Percentiles rank a stretch among this genome's conserved stretches.
Conservation (phyloP, 2,888 invertebrate species). For the Balanococcus diminutus region DNA sequence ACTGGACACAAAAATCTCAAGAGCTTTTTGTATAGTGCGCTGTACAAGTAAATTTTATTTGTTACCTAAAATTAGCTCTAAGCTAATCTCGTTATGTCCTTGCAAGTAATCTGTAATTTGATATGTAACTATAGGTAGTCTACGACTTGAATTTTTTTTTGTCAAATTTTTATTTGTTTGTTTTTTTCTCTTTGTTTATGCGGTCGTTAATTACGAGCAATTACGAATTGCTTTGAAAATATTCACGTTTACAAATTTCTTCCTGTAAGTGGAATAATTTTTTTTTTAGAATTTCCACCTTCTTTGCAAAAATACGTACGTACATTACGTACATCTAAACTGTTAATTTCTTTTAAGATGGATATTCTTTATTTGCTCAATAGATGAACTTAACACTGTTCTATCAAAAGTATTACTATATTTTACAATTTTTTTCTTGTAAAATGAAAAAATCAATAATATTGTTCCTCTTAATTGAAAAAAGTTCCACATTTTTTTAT, state of each 20-base stretch:
- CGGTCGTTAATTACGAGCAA: neutral
- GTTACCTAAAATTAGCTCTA: constrained; percentile 16
- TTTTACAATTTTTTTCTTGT: neutral
- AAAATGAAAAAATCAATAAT: neutral
- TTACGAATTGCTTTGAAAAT: neutral
- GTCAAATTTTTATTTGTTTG: neutral
- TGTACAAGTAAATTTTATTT: constrained; percentile 14
- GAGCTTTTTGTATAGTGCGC: neutral
- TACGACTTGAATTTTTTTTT: neutral
- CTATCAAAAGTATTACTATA: neutral
- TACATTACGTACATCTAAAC: no score
- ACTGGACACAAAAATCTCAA: neutral
- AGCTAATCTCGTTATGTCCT: neutral
- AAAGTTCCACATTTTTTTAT: neutral
- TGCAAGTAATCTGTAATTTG: neutral
- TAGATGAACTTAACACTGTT: neutral
- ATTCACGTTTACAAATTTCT: neutral
- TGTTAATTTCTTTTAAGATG: no score
- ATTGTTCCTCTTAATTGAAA: neutral
- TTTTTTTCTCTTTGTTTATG: neutral
- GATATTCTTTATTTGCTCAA: no score
- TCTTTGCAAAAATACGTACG: no score
- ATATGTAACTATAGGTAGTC: neutral
- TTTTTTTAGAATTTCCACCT: neutral
- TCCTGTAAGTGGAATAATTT: neutral